phyloP scores from a whole-genome alignment of 1,140 invertebrate genomes.

The Ruditapes philippinarum region DNA sequence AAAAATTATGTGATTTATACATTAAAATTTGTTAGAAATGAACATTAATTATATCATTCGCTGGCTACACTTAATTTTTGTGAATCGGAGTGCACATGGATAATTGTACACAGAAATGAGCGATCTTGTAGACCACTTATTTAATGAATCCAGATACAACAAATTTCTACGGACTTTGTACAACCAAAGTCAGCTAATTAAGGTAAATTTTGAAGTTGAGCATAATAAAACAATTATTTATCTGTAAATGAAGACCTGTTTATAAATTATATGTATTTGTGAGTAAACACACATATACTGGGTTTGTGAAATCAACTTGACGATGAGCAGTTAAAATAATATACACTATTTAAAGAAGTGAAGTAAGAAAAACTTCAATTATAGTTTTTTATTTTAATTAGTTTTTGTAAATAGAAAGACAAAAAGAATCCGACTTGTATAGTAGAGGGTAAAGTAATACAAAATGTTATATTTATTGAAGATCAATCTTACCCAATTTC shows the following conservation, averaged over 20 bases:
- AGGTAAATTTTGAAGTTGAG: background rate
- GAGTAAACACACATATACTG: too few species aligned
- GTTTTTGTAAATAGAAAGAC: too few species aligned
- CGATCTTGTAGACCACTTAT: background rate
- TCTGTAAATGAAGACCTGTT: too few species aligned
- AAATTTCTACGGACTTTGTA: background rate
- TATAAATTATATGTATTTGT: background rate
- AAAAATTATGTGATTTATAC: too few species aligned
- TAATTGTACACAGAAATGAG: background rate
- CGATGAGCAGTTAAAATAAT: too few species aligned
- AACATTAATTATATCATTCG: background rate
- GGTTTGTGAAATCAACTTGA: too few species aligned
- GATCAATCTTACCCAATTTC: background rate
- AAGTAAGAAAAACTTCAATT: too few species aligned
- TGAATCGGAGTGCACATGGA: too few species aligned
- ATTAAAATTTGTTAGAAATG: too few species aligned
- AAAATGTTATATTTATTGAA: background rate
- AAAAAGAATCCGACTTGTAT: background rate
- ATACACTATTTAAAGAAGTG: too few species aligned
- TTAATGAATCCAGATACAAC: slow-evolving; percentile 6
- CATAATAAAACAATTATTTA: too few species aligned
- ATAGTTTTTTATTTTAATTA: too few species aligned
- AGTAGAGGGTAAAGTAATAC: background rate
- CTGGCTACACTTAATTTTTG: background rate
- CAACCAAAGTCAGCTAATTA: background rate